phyloP scores from a whole-genome alignment of 2,888 invertebrate species.

The Cybosia mesomella region DNA sequence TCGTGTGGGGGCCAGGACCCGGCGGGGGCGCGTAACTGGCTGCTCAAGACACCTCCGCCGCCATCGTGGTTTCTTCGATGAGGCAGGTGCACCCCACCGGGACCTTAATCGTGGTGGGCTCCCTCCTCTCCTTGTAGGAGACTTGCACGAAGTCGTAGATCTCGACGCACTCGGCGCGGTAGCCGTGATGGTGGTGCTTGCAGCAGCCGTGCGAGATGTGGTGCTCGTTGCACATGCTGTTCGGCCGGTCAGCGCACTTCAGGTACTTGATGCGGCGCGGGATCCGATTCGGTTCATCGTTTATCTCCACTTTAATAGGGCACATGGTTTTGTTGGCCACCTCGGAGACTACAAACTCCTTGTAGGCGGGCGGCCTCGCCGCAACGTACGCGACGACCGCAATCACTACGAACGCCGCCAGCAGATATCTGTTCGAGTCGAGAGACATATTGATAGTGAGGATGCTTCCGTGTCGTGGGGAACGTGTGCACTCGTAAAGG shows the following conservation, averaged over 20 bases:
- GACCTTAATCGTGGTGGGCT: slow-evolving; percentile 59
- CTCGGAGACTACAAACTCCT: slow-evolving; percentile 62
- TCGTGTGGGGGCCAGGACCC: slow-evolving; percentile 14
- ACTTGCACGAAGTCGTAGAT: slow-evolving; percentile 78
- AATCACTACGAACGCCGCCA: slow-evolving; percentile 39
- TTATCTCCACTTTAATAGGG: slow-evolving; percentile 68
- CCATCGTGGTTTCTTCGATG: slow-evolving; percentile 59
- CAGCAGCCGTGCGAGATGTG: slow-evolving; percentile 74
- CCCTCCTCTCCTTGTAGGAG: slow-evolving; percentile 55
- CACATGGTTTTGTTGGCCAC: slow-evolving; percentile 75
- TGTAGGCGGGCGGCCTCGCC: slow-evolving; percentile 37
- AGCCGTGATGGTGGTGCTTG: slow-evolving; percentile 65
- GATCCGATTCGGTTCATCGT: slow-evolving; percentile 68
- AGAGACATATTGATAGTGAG: slow-evolving; percentile 38
- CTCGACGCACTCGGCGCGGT: slow-evolving; percentile 75
- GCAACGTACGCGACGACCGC: slow-evolving; percentile 48
- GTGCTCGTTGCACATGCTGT: slow-evolving; percentile 66
- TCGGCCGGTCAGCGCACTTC: slow-evolving; percentile 68
- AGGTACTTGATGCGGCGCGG: slow-evolving; percentile 78
- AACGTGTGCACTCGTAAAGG: slow-evolving; percentile 59
- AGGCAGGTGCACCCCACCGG: slow-evolving; percentile 81
- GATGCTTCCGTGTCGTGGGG: slow-evolving; percentile 25
- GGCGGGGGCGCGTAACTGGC: slow-evolving; percentile 1
- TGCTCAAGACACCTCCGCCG: slow-evolving; percentile 43
- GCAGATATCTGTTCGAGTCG: slow-evolving; percentile 31